phyloP scores from a whole-genome alignment of 1,140 invertebrate species.

The Aphis gossypii region DNA sequence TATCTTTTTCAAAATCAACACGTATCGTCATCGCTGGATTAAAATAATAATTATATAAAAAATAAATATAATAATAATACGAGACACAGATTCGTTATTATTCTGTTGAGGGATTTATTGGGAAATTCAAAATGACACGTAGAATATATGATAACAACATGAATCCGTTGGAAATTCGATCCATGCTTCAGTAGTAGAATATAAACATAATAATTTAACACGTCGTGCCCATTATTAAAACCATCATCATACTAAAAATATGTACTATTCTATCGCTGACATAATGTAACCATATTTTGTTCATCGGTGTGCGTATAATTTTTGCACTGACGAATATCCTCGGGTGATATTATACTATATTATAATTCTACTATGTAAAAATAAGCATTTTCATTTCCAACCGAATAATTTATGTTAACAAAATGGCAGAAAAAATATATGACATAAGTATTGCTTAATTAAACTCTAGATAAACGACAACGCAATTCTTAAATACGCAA shows the following conservation, averaged over 20 bases:
- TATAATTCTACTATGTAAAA: neutral
- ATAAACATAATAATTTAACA: neutral
- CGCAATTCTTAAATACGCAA: too few relatives aligned
- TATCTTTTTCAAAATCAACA: neutral
- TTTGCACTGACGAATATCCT: neutral
- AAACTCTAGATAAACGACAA: neutral
- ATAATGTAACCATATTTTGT: neutral
- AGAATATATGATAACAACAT: neutral
- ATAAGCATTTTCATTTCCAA: neutral
- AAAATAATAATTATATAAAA: neutral
- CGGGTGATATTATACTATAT: neutral
- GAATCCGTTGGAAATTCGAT: neutral
- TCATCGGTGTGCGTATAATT: neutral
- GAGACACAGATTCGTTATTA: neutral
- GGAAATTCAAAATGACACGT: neutral
- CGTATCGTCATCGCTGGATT: neutral
- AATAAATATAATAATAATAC: neutral
- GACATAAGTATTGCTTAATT: neutral
- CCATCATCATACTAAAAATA: neutral
- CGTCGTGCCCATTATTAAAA: neutral
- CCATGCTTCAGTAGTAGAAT: neutral
- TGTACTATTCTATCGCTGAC: neutral
- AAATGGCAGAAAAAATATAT: neutral
- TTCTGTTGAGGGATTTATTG: neutral
- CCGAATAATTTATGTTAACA: neutral